Evolutionary conservation across 1,140 invertebrate species (phyloP).

Genomic region (Hycleus cichorii): DNA sequence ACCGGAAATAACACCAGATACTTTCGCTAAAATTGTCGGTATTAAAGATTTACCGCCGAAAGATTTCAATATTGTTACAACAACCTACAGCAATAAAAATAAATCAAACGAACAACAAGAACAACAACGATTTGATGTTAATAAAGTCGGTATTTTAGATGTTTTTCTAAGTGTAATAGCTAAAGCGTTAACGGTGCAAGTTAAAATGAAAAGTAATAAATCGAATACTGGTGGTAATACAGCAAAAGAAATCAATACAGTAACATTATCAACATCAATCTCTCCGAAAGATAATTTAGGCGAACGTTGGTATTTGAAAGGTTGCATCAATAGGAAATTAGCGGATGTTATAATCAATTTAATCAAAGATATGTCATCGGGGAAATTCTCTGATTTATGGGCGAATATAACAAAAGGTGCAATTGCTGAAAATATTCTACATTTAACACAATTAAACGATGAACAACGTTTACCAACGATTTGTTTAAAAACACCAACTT

Average conservation of each 20-base stretch:
- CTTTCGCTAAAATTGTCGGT: constrained; percentile 58
- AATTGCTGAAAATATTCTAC: constrained; percentile 84
- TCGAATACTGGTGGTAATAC: constrained; percentile 40
- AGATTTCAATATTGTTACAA: constrained; percentile 67
- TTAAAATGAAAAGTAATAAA: constrained; percentile 64
- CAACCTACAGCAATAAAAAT: constrained; percentile 37
- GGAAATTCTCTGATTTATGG: constrained; percentile 81
- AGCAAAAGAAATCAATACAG: constrained; percentile 56
- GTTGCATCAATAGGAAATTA: constrained; percentile 71
- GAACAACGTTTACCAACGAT: constrained; percentile 60
- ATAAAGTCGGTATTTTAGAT: constrained; percentile 64
- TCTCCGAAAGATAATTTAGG: constrained; percentile 51
- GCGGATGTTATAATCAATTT: constrained; percentile 83
- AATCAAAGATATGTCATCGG: constrained; percentile 85
- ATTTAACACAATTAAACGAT: constrained; percentile 75
- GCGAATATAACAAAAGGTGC: constrained; percentile 78
- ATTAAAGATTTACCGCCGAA: constrained; percentile 63
- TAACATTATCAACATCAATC: constrained; percentile 52
- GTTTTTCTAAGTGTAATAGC: constrained; percentile 81
- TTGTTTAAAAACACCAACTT: constrained; percentile 72
- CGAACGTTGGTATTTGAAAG: constrained; percentile 79
- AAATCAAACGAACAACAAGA: background rate
- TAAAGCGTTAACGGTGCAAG: constrained; percentile 79
- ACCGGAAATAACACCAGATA: constrained; percentile 69
- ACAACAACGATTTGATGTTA: constrained; percentile 53